Evolutionary conservation across 2,888 invertebrate species (phyloP), one percentile per base, ranked within the genome.

Genomic region (Stenichneumon culpator): DNA sequence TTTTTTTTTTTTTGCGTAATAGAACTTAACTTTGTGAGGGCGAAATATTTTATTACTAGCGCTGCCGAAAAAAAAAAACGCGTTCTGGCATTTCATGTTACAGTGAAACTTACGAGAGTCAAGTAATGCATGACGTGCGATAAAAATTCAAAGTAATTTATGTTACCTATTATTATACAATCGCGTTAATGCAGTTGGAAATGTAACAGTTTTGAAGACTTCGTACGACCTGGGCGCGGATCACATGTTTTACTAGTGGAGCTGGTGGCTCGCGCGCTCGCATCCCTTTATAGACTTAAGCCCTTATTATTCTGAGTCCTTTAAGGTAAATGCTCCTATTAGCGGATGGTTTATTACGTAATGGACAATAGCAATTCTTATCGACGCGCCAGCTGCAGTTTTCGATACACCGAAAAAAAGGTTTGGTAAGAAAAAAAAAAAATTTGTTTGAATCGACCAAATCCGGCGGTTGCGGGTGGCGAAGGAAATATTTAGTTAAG

Each of bases 1-100:
- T 78, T 60, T 73, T 75, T 72, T 39, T 73, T 84, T 50, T 72
- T 84, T 72, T 11, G 22, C 28, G 50, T 16, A n/a, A 50, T 28
- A 14, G 65, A 32, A 65, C 36, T 36, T 65, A n/a, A 36, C 36
- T 32, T 36, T 6, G 65, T 9, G 36, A 14, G 60, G 60, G 16
- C 4, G 60, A 60, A 54, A 54, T 54, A 54, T 54, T 54, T 54
- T 54, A 54, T 54, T 54, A 54, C 54, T 54, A 22, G 22, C 52
- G 19, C 7, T 11, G 22, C 2, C n/a, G 22, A 54, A 54, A 54
- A 22, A 54, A 54, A 54, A 22, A 22, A 54, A 22, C 2, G 3
- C 54, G 22, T 3, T 22, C 54, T 54, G 7, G 19, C 22, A 54
- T 54, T 54, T 9, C 7, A 9, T 22, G 54, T 22, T 9, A 7